Conservation (phyloP, 2,113 vertebrate species). For the Miniopterus natalensis region DNA sequence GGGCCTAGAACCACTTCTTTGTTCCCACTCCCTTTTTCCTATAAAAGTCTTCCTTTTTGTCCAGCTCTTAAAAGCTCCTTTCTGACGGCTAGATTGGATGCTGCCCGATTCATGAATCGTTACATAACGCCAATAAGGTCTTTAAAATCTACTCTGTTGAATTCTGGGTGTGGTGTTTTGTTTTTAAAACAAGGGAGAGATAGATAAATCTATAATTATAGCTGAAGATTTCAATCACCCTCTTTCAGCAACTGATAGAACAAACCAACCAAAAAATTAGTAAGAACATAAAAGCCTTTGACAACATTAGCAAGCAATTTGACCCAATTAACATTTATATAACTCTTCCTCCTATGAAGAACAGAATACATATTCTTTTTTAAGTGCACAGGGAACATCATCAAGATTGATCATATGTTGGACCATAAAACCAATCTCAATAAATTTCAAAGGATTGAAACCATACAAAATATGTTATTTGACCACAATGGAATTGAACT, state of each 20-base stretch:
- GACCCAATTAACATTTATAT: neutral
- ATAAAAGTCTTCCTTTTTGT: too few species aligned
- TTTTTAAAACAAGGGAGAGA: neutral
- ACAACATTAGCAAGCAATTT: neutral
- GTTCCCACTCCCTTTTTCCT: too few species aligned
- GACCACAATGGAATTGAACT: neutral
- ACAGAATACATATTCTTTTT: neutral
- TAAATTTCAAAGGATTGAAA: neutral
- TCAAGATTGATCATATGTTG: neutral
- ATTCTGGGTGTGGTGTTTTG: neutral
- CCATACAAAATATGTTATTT: neutral
- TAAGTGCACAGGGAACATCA: neutral
- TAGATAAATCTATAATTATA: neutral
- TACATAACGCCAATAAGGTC: neutral
- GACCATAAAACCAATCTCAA: neutral
- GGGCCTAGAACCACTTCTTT: too few species aligned
- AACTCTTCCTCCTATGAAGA: neutral
- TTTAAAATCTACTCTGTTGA: neutral
- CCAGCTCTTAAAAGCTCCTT: neutral
- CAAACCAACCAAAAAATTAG: too few species aligned
- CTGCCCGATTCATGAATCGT: neutral
- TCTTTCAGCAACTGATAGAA: too few species aligned
- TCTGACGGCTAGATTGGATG: neutral
- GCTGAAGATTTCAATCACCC: too few species aligned
- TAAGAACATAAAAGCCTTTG: neutral